Evolutionary conservation across 2,113 vertebrate genomes (phyloP).

Genomic region (Paracanthobrama guichenoti): DNA sequence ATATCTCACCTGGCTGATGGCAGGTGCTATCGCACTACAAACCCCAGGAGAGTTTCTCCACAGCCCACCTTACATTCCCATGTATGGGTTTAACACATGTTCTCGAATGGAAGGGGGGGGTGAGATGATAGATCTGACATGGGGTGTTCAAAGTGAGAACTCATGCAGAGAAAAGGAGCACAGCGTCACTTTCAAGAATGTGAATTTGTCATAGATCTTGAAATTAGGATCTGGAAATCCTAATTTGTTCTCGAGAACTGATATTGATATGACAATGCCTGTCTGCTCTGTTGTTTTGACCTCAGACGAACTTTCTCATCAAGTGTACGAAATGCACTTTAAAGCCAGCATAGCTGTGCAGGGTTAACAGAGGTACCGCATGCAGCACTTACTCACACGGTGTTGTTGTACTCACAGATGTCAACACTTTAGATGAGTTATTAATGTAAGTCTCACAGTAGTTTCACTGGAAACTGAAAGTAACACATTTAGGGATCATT

Average conservation of each 20-base stretch:
- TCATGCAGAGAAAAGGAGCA: neutral
- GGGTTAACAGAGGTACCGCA: neutral
- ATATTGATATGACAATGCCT: neutral
- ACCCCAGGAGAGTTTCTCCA: conserved; percentile 50
- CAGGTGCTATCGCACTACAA: conserved; percentile 38
- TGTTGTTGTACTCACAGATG: conserved; percentile 12
- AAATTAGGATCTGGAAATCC: neutral
- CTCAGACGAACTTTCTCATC: conserved; percentile 5
- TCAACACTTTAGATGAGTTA: conserved; percentile 15
- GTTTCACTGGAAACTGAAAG: conserved; percentile 27
- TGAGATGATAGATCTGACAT: conserved; percentile 24
- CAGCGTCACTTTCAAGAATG: conserved; percentile 33
- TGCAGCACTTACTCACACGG: conserved; percentile 5
- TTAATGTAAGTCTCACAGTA: conserved; percentile 20
- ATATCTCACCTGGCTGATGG: conserved; percentile 58
- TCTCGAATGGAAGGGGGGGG: neutral
- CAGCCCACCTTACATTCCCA: conserved; percentile 52
- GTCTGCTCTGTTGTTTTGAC: conserved; percentile 8
- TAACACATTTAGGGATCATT: conserved; percentile 19
- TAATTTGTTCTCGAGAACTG: neutral
- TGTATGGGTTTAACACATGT: conserved; percentile 48
- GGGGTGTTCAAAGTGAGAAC: conserved; percentile 27
- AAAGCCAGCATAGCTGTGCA: conserved; percentile 3
- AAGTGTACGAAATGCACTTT: neutral
- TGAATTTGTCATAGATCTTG: conserved; percentile 10